Percentiles rank a stretch among this genome's conserved stretches.
phyloP scores from a whole-genome alignment of 2,888 invertebrate genomes.

The Rhaphigaster nebulosa region DNA sequence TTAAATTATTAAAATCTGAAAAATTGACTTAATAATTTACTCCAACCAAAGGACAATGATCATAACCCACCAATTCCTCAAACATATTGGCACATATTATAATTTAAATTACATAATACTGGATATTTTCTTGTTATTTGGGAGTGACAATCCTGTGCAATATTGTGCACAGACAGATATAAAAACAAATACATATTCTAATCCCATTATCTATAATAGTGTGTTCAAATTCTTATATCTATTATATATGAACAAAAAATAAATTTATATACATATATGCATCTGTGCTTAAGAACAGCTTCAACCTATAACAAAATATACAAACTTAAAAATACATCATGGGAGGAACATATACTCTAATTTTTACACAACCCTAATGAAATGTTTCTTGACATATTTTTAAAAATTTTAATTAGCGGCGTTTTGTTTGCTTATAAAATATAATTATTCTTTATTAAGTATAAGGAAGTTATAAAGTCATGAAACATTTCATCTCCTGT shows the following conservation, averaged over 20 bases:
- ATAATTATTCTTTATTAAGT: conserved; percentile 60
- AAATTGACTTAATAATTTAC: conserved; percentile 18
- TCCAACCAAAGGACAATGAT: conserved; percentile 48
- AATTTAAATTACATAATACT: conserved; percentile 48
- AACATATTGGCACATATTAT: conserved; percentile 56
- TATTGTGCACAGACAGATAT: conserved; percentile 33
- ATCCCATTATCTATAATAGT: conserved; percentile 43
- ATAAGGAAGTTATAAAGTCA: conserved; percentile 60
- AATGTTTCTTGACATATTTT: conserved; percentile 60
- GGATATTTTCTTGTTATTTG: conserved; percentile 33
- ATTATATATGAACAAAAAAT: conserved; percentile 32
- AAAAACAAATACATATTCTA: conserved; percentile 34
- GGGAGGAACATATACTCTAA: conserved; percentile 61
- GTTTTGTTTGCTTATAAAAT: conserved; percentile 62
- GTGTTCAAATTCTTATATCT: conserved; percentile 43
- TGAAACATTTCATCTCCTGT: conserved; percentile 62
- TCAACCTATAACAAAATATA: conserved; percentile 46
- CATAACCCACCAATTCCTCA: conserved; percentile 59
- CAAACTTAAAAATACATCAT: conserved; percentile 44
- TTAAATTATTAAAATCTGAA: conserved; percentile 39
- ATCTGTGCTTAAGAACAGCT: conserved; percentile 36
- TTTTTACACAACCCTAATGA: conserved; percentile 60
- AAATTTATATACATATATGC: conserved; percentile 46
- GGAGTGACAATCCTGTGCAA: conserved; percentile 35
- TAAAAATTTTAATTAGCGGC: conserved; percentile 48